Evolutionary conservation across 1,140 invertebrate species (phyloP).

Genomic region (Eueides isabella): DNA sequence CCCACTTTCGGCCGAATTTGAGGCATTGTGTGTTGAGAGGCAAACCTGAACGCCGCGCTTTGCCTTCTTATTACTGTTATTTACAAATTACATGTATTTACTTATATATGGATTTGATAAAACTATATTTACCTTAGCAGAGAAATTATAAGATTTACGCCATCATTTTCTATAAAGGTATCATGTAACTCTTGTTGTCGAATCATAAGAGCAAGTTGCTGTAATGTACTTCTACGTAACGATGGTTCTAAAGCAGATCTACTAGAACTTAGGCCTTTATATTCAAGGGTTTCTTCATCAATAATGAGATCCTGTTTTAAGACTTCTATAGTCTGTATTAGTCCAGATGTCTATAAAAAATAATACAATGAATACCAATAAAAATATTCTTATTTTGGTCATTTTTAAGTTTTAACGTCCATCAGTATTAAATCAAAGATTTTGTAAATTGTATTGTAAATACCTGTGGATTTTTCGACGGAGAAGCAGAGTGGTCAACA

Average conservation of each 20-base stretch:
- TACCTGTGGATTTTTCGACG: constrained; percentile 56
- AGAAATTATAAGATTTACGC: constrained; percentile 58
- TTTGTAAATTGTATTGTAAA: too few relatives aligned
- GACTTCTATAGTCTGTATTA: constrained; percentile 68
- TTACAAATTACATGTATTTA: too few relatives aligned
- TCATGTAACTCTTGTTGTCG: constrained; percentile 61
- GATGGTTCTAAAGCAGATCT: constrained; percentile 59
- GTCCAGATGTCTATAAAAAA: constrained; percentile 54
- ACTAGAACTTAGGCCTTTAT: constrained; percentile 40
- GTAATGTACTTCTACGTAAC: constrained; percentile 62
- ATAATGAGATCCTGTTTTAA: constrained; percentile 71
- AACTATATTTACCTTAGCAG: constrained; percentile 54
- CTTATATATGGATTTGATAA: too few relatives aligned
- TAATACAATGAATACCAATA: constrained; percentile 38
- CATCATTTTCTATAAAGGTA: constrained; percentile 57
- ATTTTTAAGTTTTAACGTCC: too few relatives aligned
- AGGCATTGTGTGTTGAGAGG: too few relatives aligned
- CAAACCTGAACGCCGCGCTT: too few relatives aligned
- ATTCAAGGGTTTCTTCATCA: constrained; percentile 61
- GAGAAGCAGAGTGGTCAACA: constrained; percentile 56
- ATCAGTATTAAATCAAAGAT: too few relatives aligned
- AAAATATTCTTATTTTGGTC: too few relatives aligned
- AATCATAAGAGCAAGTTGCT: constrained; percentile 68
- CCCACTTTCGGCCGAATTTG: too few relatives aligned
- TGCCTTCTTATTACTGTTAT: too few relatives aligned